Evolutionary conservation across 2,113 vertebrate genomes (phyloP), one percentile per base, ranked within the genome.

Genomic region (Zapornia atra): DNA sequence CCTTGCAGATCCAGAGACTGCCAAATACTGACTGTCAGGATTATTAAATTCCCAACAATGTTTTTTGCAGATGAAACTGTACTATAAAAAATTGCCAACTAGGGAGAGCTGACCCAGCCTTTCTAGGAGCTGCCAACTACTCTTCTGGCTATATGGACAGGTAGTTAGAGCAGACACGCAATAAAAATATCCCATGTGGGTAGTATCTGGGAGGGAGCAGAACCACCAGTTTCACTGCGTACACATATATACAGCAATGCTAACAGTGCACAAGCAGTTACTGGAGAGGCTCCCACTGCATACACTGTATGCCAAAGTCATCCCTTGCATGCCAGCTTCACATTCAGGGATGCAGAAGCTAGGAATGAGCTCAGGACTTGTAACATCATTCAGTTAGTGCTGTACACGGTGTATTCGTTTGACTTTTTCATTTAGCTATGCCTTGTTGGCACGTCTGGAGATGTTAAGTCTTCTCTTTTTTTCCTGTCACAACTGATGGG

Each of bases 381-480:
- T 53, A 80, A 1, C 2, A 2, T 1, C 9, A 10, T 38, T 85
- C 86, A 44, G 10, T 48, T 64, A 72, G 44, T 44, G 38, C n/a
- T n/a, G 66, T 12, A 17, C 6, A 7, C 11, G 33, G 4, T 73
- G 34, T 17, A 71, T 22, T 81, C 6, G 5, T 26, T 53, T 15
- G 21, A 59, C 29, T 44, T 28, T 73, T 82, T 36, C 48, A 46
- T 60, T 89, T 79, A 68, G 73, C 42, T 21, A 53, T 5, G 12
- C 24, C 15, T 81, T 46, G 26, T 0, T 70, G 57, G 20, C 17
- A 40, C 0, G 0, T 25, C n/a, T 82, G n/a, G 19, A 96, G 28
- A 42, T 31, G 48, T 7, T 34, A 53, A 54, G n/a, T 25, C 15
- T 65, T 33, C 38, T 29, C 22, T 48, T 20, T 48, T 48, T 48